Conservation (phyloP, 2,888 invertebrate species). For the Aphidoletes aphidimyza region DNA sequence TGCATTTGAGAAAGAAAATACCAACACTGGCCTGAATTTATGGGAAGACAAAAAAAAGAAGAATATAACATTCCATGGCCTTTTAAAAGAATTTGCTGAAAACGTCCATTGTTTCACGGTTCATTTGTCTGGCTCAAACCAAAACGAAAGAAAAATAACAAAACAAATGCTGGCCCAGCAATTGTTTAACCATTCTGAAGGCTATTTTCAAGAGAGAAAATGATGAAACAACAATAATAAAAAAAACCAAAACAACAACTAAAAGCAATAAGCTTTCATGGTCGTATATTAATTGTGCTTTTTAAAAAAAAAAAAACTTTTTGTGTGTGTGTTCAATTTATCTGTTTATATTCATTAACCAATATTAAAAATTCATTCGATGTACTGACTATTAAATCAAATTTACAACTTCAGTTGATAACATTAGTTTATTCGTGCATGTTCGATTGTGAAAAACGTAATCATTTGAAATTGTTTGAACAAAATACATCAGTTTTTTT, state of each 20-base stretch:
- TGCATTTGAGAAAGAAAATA: background rate
- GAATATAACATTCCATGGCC: too few relatives aligned
- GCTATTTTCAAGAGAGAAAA: background rate
- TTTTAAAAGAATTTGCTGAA: conserved; percentile 28
- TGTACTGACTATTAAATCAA: conserved; percentile 10
- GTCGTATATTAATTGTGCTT: background rate
- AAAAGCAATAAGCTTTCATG: background rate
- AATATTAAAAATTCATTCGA: conserved; percentile 14
- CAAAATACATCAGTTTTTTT: background rate
- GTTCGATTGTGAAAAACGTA: background rate
- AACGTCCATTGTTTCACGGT: conserved; percentile 35
- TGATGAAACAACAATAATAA: background rate
- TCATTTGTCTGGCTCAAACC: conserved; percentile 39
- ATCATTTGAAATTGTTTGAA: background rate
- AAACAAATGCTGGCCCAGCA: background rate
- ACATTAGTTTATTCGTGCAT: background rate
- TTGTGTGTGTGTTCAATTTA: too few relatives aligned
- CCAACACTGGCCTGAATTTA: background rate
- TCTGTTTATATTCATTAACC: conserved; percentile 16
- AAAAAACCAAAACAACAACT: too few relatives aligned
- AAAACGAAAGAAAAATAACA: too few relatives aligned
- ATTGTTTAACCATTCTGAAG: conserved; percentile 1
- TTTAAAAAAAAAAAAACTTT: too few relatives aligned
- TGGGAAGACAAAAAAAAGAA: too few relatives aligned
- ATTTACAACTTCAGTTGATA: conserved; percentile 4